Percentiles rank a stretch among this genome's conserved stretches.
These are phyloP conservation scores for Hippasteria phrygiana DNA, from an alignment of 53 echinoderm and acorn worm species.

Conservation along the genomic window DNA sequence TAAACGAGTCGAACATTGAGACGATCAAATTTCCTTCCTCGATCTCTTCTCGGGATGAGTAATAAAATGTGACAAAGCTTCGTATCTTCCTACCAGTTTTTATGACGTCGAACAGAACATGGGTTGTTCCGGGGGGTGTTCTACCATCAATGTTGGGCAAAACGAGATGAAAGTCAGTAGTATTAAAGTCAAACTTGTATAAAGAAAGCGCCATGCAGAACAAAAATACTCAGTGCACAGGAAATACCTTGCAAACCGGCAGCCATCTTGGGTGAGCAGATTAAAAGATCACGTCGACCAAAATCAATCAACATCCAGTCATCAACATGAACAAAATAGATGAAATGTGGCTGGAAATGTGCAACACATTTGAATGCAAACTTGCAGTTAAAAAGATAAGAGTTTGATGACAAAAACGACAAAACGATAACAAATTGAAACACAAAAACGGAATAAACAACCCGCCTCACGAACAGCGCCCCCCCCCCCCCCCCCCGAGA, in stretches of 20 bases:
- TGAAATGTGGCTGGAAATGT: slow-evolving; percentile 7
- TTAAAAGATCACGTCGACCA: slow-evolving; percentile 11
- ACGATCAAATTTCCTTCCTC: too few species aligned
- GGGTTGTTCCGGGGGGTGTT: slow-evolving; percentile 8
- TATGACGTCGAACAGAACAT: not conserved
- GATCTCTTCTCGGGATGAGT: too few species aligned
- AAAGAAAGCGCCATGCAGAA: slow-evolving; percentile 9
- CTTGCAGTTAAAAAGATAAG: not conserved
- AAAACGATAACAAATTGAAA: not conserved
- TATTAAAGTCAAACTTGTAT: slow-evolving; percentile 18
- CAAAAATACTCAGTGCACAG: slow-evolving; percentile 10
- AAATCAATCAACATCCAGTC: slow-evolving; percentile 35
- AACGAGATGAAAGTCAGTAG: not conserved
- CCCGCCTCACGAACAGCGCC: not conserved
- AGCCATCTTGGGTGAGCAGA: slow-evolving; percentile 15
- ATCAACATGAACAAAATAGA: not conserved
- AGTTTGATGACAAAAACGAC: slow-evolving; percentile 11
- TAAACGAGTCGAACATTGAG: too few species aligned
- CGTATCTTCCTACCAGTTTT: too few species aligned
- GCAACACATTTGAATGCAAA: slow-evolving; percentile 1
- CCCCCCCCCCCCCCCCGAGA: too few species aligned
- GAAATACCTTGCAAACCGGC: slow-evolving; percentile 32
- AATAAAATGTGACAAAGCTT: too few species aligned
- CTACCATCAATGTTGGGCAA: not conserved
- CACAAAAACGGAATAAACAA: not conserved